These are phyloP conservation scores for Meta bourneti DNA, from an alignment of 2,888 invertebrate genomes.

Conservation along the genomic window DNA sequence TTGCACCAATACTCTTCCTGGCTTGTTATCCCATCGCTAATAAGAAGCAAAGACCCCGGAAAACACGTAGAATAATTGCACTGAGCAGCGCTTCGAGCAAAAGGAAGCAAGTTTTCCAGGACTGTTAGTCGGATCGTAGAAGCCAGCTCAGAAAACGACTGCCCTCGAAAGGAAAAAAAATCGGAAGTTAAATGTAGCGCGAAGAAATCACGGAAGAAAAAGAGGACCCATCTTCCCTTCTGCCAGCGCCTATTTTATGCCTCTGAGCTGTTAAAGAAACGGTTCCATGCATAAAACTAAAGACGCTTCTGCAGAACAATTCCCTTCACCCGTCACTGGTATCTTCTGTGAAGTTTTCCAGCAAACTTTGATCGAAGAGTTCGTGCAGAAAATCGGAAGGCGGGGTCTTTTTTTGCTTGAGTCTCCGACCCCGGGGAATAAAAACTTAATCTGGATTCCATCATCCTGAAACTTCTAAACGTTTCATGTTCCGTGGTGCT, in stretches of 20 bases:
- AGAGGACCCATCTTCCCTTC: constrained; percentile 8
- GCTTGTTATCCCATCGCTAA: constrained; percentile 60
- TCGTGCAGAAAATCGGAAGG: constrained; percentile 71
- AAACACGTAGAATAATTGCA: constrained; percentile 55
- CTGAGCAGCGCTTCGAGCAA: constrained; percentile 39
- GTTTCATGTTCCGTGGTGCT: constrained; percentile 24
- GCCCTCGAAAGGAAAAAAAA: constrained; percentile 40
- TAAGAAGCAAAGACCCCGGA: constrained; percentile 24
- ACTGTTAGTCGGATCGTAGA: neutral
- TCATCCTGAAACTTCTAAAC: constrained; percentile 39
- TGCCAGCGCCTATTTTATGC: constrained; percentile 58
- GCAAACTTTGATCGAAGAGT: constrained; percentile 70
- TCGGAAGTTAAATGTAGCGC: constrained; percentile 65
- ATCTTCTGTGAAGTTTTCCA: constrained; percentile 62
- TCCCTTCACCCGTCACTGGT: constrained; percentile 54
- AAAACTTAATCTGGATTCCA: constrained; percentile 50
- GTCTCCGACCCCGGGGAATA: constrained; percentile 62
- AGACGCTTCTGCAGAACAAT: constrained; percentile 53
- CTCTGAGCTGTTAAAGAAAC: constrained; percentile 63
- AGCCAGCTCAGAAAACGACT: constrained; percentile 36
- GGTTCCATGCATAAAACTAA: constrained; percentile 67
- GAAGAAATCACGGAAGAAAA: constrained; percentile 42
- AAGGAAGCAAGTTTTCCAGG: constrained; percentile 6
- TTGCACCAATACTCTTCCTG: neutral
- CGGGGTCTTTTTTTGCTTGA: constrained; percentile 47